Base-by-base conservation (phyloP, 2,797 vertebrate genomes). In the Tapera naevia region DNA sequence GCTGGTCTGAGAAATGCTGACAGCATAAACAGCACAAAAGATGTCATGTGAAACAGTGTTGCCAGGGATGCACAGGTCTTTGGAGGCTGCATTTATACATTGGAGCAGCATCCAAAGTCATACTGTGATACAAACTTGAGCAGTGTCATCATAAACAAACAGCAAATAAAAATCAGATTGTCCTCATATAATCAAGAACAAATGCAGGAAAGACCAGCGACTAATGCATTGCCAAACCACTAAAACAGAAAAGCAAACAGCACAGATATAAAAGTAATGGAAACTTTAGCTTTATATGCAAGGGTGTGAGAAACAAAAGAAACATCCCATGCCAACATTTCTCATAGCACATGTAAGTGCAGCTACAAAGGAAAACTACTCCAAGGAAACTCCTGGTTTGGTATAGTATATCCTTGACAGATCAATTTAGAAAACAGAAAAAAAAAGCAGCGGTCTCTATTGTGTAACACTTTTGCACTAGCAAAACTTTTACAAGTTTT, bases 141-240 rank as follows among this genome's bases (percentile, higher is more conserved):
- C 84, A 61, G 45, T 4, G 74, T 32, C 76, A 80, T 80, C 93
- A 89, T 53, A 78, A 92, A 64, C 91, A 93, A 85, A 75, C 32
- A 92, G 16, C 18, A 50, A 94, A 92, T 80, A 82, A 91, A 96
- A 96, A 93, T 94, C 94, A 94, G 72, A 91, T 67, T 95, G 86
- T 62, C 80, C 74, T 90, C 69, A 86, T 48, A 79, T 94, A 96
- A 97, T 96, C 71, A 95, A 95, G 83, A 94, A 88, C 95, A 97
- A 97, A 97, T 90, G 92, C 80, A 86, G 84, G 83, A 95, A 87
- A 72, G 65, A 35, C 54, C 83, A 95, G 87, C 16, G 56, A 97
- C 88, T 97, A 92, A 96, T 94, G 92, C 91, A 72, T 24, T 94
- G 97, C 97, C 97, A 97, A 97, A 96, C 83, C 94, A 94, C 94